Conservation (phyloP, 1,140 invertebrate genomes). For the Atta texana region DNA sequence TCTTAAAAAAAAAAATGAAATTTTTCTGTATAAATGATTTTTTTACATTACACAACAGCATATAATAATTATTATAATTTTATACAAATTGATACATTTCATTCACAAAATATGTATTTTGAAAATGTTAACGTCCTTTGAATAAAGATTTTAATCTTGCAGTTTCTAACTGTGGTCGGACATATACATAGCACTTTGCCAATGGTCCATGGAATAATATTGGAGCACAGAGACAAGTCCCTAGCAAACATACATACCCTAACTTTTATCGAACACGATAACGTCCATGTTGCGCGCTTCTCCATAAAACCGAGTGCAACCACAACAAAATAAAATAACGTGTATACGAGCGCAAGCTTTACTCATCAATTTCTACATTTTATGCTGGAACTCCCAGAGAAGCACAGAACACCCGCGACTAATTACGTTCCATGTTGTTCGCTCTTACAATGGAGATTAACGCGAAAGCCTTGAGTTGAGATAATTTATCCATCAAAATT, state of each 20-base stretch:
- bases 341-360: constrained; percentile 20
- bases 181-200: neutral
- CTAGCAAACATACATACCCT: constrained; percentile 17
- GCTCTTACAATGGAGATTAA: constrained; percentile 47
- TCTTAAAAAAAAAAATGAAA: neutral
- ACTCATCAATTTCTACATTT: constrained; percentile 51
- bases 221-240: neutral
- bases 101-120: neutral
- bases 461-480: constrained; percentile 10
- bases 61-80: constrained; percentile 5
- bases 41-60: neutral
- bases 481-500: constrained; percentile 35
- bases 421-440: constrained; percentile 33
- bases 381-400: constrained; percentile 28
- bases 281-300: constrained; percentile 6
- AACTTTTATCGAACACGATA: constrained; percentile 53
- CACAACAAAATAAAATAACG: constrained; percentile 48
- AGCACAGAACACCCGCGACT: neutral
- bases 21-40: neutral
- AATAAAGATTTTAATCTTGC: constrained; percentile 42
- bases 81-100: neutral
- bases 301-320: constrained; percentile 46
- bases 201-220: constrained; percentile 36
- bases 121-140: neutral
- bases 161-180: neutral